These are phyloP conservation scores for Cairina moschata DNA, from an alignment of 2,113 vertebrate species.

Conservation along the genomic window DNA sequence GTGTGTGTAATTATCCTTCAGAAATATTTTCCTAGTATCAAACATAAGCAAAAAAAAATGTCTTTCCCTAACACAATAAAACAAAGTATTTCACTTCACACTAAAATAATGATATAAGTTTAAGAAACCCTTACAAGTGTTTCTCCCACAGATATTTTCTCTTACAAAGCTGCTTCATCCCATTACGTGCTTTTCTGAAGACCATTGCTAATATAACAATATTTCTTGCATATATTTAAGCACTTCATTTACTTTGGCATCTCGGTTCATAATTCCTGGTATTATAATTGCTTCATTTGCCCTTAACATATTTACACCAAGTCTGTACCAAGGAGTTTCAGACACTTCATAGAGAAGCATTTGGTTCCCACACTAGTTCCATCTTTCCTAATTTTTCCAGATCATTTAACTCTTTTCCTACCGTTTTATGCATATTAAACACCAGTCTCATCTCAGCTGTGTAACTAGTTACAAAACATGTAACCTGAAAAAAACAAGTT, in stretches of 20 bases:
- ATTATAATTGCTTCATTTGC: background rate
- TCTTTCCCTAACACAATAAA: background rate
- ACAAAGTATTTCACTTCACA: background rate
- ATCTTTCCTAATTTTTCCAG: constrained; percentile 30
- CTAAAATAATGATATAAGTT: background rate
- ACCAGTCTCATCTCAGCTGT: constrained; percentile 22
- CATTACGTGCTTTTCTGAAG: background rate
- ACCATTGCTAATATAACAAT: background rate
- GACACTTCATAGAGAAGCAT: constrained; percentile 15
- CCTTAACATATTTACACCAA: background rate
- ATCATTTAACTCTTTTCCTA: constrained; percentile 36
- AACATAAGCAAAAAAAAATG: background rate
- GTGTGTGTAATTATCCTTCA: background rate
- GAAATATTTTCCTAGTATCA: background rate
- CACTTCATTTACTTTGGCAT: background rate
- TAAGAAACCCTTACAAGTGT: background rate
- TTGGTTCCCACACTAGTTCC: constrained; percentile 11
- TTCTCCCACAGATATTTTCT: background rate
- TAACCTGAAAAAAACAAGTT: constrained; percentile 32
- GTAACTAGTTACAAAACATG: constrained; percentile 8
- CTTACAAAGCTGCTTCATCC: background rate
- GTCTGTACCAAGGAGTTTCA: background rate
- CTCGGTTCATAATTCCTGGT: background rate
- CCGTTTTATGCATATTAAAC: constrained; percentile 32
- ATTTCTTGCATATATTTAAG: background rate